phyloP scores from a whole-genome alignment of 1,140 invertebrate species.

The Aricia agestis region DNA sequence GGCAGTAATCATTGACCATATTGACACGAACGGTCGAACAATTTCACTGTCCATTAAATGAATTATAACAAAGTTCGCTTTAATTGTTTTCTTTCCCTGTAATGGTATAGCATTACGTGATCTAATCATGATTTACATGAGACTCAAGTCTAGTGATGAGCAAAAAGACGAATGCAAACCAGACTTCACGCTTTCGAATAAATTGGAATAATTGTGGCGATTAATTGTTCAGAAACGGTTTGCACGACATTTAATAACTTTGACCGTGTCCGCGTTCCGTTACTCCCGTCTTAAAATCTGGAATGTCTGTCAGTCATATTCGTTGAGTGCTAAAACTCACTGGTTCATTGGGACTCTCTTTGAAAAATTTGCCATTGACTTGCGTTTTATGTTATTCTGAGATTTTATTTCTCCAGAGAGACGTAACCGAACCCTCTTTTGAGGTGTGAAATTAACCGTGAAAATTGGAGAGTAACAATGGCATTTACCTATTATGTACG shows the following conservation, averaged over 20 bases:
- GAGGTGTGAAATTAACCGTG: neutral
- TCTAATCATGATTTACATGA: slow-evolving; percentile 21
- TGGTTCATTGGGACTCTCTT: no score
- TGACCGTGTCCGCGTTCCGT: slow-evolving; percentile 25
- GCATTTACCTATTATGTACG: no score
- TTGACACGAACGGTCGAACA: no score
- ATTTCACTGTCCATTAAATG: neutral
- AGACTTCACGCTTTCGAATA: slow-evolving; percentile 36
- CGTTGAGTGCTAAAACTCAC: neutral
- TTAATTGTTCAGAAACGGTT: slow-evolving; percentile 26
- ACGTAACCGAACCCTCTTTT: no score
- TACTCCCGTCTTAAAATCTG: slow-evolving; percentile 21
- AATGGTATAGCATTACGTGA: slow-evolving; percentile 5
- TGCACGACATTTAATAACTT: slow-evolving; percentile 16
- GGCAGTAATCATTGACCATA: no score
- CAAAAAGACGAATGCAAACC: slow-evolving; percentile 33
- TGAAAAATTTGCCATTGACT: no score
- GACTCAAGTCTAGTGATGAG: slow-evolving; percentile 24
- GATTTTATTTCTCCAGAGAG: no score
- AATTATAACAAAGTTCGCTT: neutral
- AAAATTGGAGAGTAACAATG: no score
- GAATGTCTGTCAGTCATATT: slow-evolving; percentile 1
- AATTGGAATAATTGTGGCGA: slow-evolving; percentile 33
- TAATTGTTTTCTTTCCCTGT: neutral
- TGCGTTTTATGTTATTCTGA: no score